Evolutionary conservation across 2,888 invertebrate genomes (phyloP), one percentile per base, ranked within the genome.

Genomic region (Tanypteryx hageni): DNA sequence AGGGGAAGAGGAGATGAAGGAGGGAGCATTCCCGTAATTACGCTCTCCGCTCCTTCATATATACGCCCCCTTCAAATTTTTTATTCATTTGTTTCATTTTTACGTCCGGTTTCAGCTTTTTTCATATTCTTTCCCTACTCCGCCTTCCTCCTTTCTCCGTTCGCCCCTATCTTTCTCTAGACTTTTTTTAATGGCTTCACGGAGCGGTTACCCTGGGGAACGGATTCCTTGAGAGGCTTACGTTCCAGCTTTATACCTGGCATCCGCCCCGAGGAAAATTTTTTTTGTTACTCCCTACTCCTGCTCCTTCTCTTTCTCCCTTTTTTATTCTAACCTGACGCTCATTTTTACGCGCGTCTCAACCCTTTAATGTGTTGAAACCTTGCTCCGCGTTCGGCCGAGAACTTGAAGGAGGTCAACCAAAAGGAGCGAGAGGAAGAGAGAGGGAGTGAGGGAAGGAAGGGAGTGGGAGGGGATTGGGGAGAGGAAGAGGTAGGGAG

Each of bases 151-250:
- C 16, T 11, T 16, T 9, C 18, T 11, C 18, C 86, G 11, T 18
- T 27, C 58, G 4, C n/a, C 16, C 86, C 83, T 16, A 16, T 31
- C 59, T 61, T 61, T 61, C 61, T 31, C 86, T 5, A 11, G 22
- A 31, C 18, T 59, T 61, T 27, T 86, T 86, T 64, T 86, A 86
- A 86, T 61, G 61, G 86, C 5, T 44, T 61, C 31, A 61, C 18
- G 56, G 56, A 64, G 64, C 64, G 89, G 89, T 89, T 89, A 64
- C 89, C 89, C 64, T n/a, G 31, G 89, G 89, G 68, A 89, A 64
- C 64, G 44, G 89, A 89, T 89, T 89, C 89, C 89, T 89, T 89
- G 89, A 89, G 89, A 61, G 89, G 64, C 89, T 89, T 89, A 89
- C 89, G 89, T 89, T 89, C 89, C 89, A 89, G 61, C 89, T 89